Evolutionary conservation across 2,113 vertebrate genomes (phyloP).

Genomic region (Neotoma lepida): DNA sequence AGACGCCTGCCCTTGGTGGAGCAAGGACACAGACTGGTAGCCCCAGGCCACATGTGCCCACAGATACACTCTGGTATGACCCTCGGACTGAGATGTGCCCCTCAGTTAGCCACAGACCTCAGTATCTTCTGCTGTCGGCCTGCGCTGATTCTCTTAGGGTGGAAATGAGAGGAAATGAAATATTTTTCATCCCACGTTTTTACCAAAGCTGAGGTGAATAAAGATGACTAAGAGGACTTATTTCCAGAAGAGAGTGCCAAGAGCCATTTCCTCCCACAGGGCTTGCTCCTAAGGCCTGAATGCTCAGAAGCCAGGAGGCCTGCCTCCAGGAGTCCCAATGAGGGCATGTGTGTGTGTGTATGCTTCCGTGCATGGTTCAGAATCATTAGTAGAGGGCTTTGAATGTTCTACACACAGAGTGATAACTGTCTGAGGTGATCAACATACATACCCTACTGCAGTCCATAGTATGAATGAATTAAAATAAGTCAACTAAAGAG

Average conservation of each 20-base stretch:
- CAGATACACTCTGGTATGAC: accelerated
- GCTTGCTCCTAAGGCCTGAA: background rate
- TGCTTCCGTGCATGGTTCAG: too few species aligned
- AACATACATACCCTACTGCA: too few species aligned
- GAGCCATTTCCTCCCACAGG: background rate
- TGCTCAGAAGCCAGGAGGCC: background rate
- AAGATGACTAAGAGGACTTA: background rate
- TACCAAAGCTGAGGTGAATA: background rate
- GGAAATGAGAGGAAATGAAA: background rate
- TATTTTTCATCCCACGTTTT: background rate
- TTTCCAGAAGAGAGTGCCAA: background rate
- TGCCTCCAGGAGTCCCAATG: background rate
- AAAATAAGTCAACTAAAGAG: background rate
- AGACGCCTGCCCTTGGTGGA: background rate
- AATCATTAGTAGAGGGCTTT: background rate
- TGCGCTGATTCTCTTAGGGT: background rate
- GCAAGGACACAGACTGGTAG: background rate
- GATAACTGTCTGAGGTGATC: background rate
- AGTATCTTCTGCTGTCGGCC: background rate
- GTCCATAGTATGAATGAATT: background rate
- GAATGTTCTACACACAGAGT: background rate
- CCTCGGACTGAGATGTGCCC: too few species aligned
- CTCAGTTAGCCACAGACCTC: background rate
- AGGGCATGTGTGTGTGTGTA: accelerated
- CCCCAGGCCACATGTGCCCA: background rate